phyloP scores from a whole-genome alignment of 1,140 invertebrate genomes.

The Pseudoatta argentina region DNA sequence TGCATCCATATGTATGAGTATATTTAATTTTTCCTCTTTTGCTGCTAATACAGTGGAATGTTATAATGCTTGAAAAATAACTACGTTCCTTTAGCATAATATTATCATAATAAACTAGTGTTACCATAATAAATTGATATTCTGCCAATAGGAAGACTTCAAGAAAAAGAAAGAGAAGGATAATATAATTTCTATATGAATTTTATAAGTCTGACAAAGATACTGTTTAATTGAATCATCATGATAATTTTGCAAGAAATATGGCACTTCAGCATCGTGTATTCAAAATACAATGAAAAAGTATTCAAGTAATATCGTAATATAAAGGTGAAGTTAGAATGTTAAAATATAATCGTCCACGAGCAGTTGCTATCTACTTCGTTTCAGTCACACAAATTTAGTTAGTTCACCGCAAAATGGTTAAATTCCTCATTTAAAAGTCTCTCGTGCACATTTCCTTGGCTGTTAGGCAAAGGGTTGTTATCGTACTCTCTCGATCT shows the following conservation, averaged over 20 bases:
- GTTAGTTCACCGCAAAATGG: conserved; percentile 54
- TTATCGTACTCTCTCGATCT: conserved; percentile 63
- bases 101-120: not conserved
- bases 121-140: not conserved
- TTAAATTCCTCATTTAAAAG: conserved; percentile 59
- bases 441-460: conserved; percentile 39
- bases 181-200: not conserved
- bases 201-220: not conserved
- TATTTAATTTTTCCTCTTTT: conserved; percentile 23
- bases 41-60: not conserved
- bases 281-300: conserved; percentile 34
- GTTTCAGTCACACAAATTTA: conserved; percentile 38
- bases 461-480: conserved; percentile 61
- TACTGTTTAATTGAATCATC: not conserved
- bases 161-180: not conserved
- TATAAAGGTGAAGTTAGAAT: not conserved
- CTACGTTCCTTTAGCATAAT: not conserved
- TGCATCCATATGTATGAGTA: not conserved
- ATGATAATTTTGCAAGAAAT: not conserved
- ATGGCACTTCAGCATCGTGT: not conserved
- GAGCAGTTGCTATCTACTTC: conserved; percentile 31
- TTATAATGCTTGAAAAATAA: not conserved
- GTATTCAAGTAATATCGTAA: not conserved
- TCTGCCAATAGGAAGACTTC: not conserved
- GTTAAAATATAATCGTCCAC: conserved; percentile 22